Conservation (phyloP, 2,888 invertebrate genomes). For the Diarsia dahlii region DNA sequence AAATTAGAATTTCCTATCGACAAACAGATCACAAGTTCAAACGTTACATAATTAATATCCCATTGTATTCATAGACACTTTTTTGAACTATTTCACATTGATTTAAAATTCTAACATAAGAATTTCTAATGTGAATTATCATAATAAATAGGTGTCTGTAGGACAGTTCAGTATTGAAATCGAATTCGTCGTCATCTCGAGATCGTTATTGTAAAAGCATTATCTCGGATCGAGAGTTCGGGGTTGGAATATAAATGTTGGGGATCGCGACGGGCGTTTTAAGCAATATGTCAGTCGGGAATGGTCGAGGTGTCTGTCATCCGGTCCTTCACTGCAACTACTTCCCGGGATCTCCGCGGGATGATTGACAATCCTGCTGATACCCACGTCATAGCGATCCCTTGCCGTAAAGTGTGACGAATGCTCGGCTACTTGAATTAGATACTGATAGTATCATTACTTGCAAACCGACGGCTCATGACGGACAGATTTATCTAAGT, state of each 20-base stretch:
- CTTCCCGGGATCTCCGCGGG: constrained; percentile 56
- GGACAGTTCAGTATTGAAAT: constrained; percentile 79
- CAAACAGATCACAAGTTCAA: constrained; percentile 60
- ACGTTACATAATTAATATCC: constrained; percentile 59
- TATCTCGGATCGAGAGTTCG: constrained; percentile 84
- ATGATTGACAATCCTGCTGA: constrained; percentile 67
- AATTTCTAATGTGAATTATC: constrained; percentile 72
- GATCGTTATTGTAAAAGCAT: constrained; percentile 88
- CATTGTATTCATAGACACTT: constrained; percentile 66
- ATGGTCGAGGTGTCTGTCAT: constrained; percentile 69
- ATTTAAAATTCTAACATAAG: constrained; percentile 71
- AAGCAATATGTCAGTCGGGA: constrained; percentile 85
- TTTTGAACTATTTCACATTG: constrained; percentile 46
- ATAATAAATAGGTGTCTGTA: constrained; percentile 74
- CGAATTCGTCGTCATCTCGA: constrained; percentile 83
- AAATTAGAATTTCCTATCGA: constrained; percentile 43
- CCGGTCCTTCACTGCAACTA: constrained; percentile 64
- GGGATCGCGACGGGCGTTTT: constrained; percentile 77
- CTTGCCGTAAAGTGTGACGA: constrained; percentile 64
- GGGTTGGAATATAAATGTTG: constrained; percentile 85
- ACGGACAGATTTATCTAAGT: constrained; percentile 48
- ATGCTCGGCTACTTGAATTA: constrained; percentile 64
- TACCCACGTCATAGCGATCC: constrained; percentile 64
- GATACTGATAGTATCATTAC: constrained; percentile 66
- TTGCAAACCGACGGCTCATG: constrained; percentile 44